Evolutionary conservation across 37 sponge, comb jelly and placozoan species (phyloP).

Genomic region (Mnemiopsis leidyi): DNA sequence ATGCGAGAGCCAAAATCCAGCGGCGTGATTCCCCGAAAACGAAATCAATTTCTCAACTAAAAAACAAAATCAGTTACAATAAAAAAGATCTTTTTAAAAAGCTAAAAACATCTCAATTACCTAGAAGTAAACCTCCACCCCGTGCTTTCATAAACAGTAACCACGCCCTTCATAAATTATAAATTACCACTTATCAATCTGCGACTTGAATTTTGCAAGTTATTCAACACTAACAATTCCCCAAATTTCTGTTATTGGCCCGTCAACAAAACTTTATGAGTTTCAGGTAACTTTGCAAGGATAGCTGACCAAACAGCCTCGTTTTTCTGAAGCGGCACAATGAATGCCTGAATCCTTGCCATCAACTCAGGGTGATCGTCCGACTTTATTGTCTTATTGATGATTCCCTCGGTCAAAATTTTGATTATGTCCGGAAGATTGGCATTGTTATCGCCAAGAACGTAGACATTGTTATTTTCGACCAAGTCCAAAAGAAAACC

Average conservation of each 20-base stretch:
- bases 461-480: slow-evolving; percentile 54
- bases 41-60: background rate
- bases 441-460: slow-evolving; percentile 1
- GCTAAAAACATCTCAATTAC: slow-evolving; percentile 21
- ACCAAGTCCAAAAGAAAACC: slow-evolving; percentile 91
- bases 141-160: background rate
- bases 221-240: background rate
- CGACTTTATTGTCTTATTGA: slow-evolving; percentile 41
- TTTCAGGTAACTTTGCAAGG: slow-evolving; percentile 32
- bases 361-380: slow-evolving; percentile 47
- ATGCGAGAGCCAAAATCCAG: background rate
- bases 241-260: slow-evolving; percentile 18
- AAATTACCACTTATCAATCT: slow-evolving; percentile 23
- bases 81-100: slow-evolving; percentile 55
- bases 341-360: background rate
- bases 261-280: slow-evolving; percentile 23
- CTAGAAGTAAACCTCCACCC: background rate
- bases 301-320: slow-evolving; percentile 1
- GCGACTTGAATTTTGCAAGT: slow-evolving; percentile 7
- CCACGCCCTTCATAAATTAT: slow-evolving; percentile 40
- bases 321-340: background rate
- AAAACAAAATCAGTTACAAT: slow-evolving; percentile 2
- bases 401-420: slow-evolving; percentile 53
- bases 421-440: slow-evolving; percentile 30
- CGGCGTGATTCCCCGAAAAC: background rate